phyloP scores from a whole-genome alignment of 2,797 vertebrate genomes.

The Chelmon rostratus region DNA sequence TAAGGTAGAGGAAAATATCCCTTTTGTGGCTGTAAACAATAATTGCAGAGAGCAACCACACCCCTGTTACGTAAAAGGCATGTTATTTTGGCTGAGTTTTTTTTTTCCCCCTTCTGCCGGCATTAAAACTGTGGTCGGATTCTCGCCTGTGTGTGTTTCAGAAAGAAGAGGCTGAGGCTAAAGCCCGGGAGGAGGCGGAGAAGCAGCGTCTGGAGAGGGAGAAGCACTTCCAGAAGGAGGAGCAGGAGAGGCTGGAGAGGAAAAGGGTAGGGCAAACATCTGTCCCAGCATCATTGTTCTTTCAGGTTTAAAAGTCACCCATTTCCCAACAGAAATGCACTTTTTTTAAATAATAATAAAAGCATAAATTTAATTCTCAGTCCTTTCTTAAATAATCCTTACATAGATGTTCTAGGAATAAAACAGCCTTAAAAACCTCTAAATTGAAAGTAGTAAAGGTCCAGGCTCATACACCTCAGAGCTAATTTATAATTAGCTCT shows the following conservation, averaged over 20 bases:
- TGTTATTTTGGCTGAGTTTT: conserved; percentile 63
- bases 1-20: conserved; percentile 59
- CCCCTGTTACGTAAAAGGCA: conserved; percentile 54
- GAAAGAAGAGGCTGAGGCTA: conserved; percentile 95
- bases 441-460: not conserved
- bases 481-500: conserved; percentile 6
- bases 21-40: conserved; percentile 69
- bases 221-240: conserved; percentile 97
- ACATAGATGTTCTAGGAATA: not conserved
- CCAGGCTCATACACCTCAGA: not conserved
- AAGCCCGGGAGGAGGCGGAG: conserved; percentile 92
- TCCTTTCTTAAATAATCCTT: not conserved
- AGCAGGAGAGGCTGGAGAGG: conserved; percentile 95
- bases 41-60: conserved; percentile 68
- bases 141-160: conserved; percentile 77
- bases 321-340: not conserved
- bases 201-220: conserved; percentile 95
- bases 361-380: not conserved
- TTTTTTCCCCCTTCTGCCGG: conserved; percentile 34
- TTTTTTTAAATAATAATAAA: not conserved
- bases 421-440: not conserved
- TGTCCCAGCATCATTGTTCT: conserved; percentile 37
- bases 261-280: conserved; percentile 88
- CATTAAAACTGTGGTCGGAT: conserved; percentile 59
- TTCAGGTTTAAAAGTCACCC: conserved; percentile 18